Evolutionary conservation across 1,140 invertebrate genomes (phyloP), one percentile per base, ranked within the genome.

Genomic region (Drosophila leontia): DNA sequence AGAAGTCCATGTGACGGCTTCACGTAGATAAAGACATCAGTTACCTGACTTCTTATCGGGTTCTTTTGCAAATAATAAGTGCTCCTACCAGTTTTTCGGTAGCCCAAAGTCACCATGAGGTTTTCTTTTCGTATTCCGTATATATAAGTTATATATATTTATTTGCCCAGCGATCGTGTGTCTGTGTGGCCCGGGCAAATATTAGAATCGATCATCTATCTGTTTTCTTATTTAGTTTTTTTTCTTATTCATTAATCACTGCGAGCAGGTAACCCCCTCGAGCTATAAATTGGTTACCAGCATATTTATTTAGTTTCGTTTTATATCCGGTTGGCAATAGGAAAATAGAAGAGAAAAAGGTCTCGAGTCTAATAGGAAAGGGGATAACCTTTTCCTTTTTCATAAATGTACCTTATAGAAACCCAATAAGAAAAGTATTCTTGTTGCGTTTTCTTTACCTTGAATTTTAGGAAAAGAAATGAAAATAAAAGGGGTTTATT

Each of bases 311-410:
- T 55, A 41, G 58, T 39, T 11, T 55, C 53, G 15, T 75, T 65
- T 75, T 75, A 75, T 75, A 75, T 75, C 71, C 71, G 71, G 71
- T 55, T 63, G 58, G 71, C 58, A 75, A 62, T 71, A 72, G 37
- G 37, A 42, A 41, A 35, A 72, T 13, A 13, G 7, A 55, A 1
- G 19, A 37, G 17, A 58, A 69, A 51, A 44, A 15, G 41, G 23
- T 47, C 1, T 47, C 1, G 11, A 13, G n/a, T 70, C 62, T 56
- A 45, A 68, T 71, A 69, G 23, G 67, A 71, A 72, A 42, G 12
- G 12, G 29, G 8, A 5, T n/a, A 48, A 17, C 35, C 4, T 29
- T 37, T 26, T 19, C 23, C 13, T 39, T 7, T 26, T 35, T 12
- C 13, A 12, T 8, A 1, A 7, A 6, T 41, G 8, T 7, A 19